phyloP scores from a whole-genome alignment of 2,888 invertebrate genomes.

The Hecatera dysodea region DNA sequence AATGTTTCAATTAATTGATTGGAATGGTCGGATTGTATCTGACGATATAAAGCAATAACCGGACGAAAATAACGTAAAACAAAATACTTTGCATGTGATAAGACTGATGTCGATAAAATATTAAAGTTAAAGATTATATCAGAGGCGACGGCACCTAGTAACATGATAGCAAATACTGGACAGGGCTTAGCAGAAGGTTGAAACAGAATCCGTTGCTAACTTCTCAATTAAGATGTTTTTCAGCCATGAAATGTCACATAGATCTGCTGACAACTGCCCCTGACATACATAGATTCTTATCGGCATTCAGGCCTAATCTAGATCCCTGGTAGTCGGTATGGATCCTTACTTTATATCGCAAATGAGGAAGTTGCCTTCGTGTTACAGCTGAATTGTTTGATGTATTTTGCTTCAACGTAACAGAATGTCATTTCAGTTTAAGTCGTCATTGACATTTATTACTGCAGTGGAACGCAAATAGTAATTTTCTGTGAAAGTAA shows the following conservation, averaged over 20 bases:
- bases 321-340: conserved; percentile 38
- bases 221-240: conserved; percentile 55
- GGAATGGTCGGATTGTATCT: conserved; percentile 26
- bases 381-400: conserved; percentile 10
- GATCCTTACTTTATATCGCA: conserved; percentile 10
- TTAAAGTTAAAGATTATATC: conserved; percentile 39
- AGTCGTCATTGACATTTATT: conserved; percentile 25
- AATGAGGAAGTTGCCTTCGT: conserved; percentile 38
- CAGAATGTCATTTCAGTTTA: not conserved
- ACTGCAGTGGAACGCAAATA: not conserved
- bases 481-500: conserved; percentile 32
- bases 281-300: conserved; percentile 80
- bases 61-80: conserved; percentile 26
- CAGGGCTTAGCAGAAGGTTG: conserved; percentile 39
- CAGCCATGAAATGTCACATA: conserved; percentile 61
- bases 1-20: conserved; percentile 32
- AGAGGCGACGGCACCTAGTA: conserved; percentile 45
- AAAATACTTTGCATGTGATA: conserved; percentile 38
- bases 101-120: conserved; percentile 35
- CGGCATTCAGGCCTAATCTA: conserved; percentile 52
- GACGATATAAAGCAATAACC: conserved; percentile 21
- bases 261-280: conserved; percentile 68
- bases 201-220: conserved; percentile 34
- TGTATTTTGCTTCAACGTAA: not conserved
- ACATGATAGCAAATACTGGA: conserved; percentile 52